Conservation (phyloP, 2,888 invertebrate genomes). For the Alsophila aescularia region DNA sequence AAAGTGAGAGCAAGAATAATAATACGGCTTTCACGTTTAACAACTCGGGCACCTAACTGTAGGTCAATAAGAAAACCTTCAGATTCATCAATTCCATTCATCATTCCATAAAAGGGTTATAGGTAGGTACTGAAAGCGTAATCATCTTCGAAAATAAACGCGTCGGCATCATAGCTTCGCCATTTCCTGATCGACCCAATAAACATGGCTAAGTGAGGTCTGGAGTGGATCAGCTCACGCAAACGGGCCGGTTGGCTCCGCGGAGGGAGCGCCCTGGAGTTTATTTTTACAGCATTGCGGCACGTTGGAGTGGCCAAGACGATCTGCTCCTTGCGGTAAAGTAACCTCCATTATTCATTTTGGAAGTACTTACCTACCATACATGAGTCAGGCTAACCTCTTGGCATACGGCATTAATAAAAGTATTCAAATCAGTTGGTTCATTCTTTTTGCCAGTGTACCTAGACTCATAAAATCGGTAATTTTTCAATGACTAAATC, state of each 20-base stretch:
- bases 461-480: no score
- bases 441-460: no score
- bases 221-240: constrained; percentile 70
- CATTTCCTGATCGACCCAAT: constrained; percentile 75
- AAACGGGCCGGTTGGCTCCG: constrained; percentile 57
- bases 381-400: neutral
- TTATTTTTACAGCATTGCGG: constrained; percentile 74
- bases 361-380: constrained; percentile 4
- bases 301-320: constrained; percentile 45
- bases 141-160: constrained; percentile 63
- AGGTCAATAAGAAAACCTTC: neutral
- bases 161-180: constrained; percentile 53
- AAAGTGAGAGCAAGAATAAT: no score
- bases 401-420: constrained; percentile 1
- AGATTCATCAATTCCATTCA: neutral
- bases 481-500: no score
- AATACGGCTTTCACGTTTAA: neutral
- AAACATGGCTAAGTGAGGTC: constrained; percentile 66
- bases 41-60: neutral
- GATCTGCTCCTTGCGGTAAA: constrained; percentile 31
- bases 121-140: constrained; percentile 41
- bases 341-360: constrained; percentile 31
- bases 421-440: no score
- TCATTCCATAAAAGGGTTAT: constrained; percentile 8
- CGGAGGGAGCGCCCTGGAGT: constrained; percentile 45